phyloP scores from a whole-genome alignment of 1,140 invertebrate species.

The Listronotus oregonensis region DNA sequence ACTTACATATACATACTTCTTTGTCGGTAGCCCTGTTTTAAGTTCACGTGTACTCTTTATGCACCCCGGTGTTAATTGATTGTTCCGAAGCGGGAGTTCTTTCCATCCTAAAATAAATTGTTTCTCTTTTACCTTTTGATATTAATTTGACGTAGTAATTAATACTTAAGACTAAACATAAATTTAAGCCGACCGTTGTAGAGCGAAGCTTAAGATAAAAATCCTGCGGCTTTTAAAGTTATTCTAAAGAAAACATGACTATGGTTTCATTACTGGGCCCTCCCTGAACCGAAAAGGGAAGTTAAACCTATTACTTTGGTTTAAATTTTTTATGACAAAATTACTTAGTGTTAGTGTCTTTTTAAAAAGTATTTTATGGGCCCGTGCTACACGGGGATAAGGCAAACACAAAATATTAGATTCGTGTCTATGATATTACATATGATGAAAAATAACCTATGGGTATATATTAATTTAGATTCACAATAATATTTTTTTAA shows the following conservation, averaged over 20 bases:
- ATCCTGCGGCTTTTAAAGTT: constrained; percentile 16
- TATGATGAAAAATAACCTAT: no score
- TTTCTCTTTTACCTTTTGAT: constrained; percentile 22
- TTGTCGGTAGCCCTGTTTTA: no score
- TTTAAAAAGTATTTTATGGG: no score
- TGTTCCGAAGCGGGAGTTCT: constrained; percentile 25
- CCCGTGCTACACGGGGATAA: no score
- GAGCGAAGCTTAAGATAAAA: constrained; percentile 15
- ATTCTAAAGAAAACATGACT: constrained; percentile 12
- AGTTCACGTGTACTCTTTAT: background rate
- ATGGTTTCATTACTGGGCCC: constrained; percentile 1
- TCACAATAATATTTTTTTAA: no score
- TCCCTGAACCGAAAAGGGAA: background rate
- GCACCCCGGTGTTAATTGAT: constrained; percentile 27
- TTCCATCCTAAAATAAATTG: constrained; percentile 26
- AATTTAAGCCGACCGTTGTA: constrained; percentile 22
- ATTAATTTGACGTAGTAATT: constrained; percentile 34
- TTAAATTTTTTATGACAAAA: constrained; percentile 2
- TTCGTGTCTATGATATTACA: no score
- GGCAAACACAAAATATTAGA: no score
- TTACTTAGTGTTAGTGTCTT: background rate
- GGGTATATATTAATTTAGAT: no score
- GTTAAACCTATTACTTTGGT: background rate
- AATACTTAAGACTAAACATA: constrained; percentile 27
- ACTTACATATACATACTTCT: no score